Evolutionary conservation across 2,888 invertebrate species (phyloP), one percentile per base, ranked within the genome.

Genomic region (Escarpia spicata): DNA sequence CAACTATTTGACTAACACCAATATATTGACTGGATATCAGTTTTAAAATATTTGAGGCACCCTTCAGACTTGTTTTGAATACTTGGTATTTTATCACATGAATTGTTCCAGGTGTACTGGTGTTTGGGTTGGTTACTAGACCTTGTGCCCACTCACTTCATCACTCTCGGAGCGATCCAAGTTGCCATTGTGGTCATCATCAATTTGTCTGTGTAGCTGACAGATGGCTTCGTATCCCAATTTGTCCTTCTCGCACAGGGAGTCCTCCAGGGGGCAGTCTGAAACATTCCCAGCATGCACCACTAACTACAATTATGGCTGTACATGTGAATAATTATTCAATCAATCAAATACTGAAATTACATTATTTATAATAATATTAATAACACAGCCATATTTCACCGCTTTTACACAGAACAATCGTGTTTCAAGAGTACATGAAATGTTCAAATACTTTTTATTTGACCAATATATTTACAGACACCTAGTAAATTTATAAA

Each of bases 171-270:
- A 98, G 94, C 99, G 97, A 97, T 99, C 99, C 94, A 99, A 98
- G 96, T 98, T 98, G 93, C 99, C 99, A 97, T 99, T 99, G 95
- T 98, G 98, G 97, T 99, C 99, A 96, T 99, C 99, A 96, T 99
- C 99, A 94, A 99, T 97, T 96, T 99, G 98, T 94, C 98, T 97
- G 97, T 99, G 99, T 91, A 99, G 97, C 94, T 98, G 98, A 94
- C 97, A 97, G 96, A 99, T 99, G 93, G 99, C 99, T 96, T 99
- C 99, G 96, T 98, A 98, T 52, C 95, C 95, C n/a, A 95, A 92
- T 44, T 93, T 91, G 91, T 95, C 95, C 45, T 93, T 93, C 89
- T 92, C 92, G 92, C 95, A 95, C 8, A 90, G 31, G 3, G 60
- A 91, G 91, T 94, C 94, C 43, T 92, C 92, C 15, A 52, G 52